Evolutionary conservation across 2,113 vertebrate genomes (phyloP).

Genomic region (Narcine bancroftii): DNA sequence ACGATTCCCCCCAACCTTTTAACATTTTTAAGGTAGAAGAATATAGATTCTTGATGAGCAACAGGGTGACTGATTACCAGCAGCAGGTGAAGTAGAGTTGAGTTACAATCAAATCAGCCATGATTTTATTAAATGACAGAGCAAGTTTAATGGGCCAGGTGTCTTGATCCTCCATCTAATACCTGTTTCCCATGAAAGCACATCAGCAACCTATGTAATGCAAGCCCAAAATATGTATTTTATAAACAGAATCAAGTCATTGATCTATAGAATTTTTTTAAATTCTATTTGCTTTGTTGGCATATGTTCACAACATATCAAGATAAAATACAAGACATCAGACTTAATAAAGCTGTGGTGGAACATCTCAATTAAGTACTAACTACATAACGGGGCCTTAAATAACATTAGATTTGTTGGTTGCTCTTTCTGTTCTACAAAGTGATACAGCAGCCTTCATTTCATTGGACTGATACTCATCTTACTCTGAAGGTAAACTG

Average conservation of each 20-base stretch:
- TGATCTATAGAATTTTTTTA: neutral
- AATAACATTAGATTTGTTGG: neutral
- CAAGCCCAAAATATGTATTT: neutral
- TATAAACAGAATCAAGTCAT: neutral
- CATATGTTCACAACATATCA: neutral
- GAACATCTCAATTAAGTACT: neutral
- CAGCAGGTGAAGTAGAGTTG: too few relatives aligned
- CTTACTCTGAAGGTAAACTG: too few relatives aligned
- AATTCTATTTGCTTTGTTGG: neutral
- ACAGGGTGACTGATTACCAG: too few relatives aligned
- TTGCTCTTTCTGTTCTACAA: neutral
- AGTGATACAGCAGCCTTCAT: neutral
- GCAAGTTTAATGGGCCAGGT: too few relatives aligned
- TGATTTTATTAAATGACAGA: too few relatives aligned
- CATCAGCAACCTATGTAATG: neutral
- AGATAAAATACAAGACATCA: neutral
- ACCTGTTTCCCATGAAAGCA: neutral
- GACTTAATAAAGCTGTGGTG: neutral
- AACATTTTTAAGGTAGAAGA: too few relatives aligned
- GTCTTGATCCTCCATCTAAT: too few relatives aligned
- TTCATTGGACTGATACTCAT: neutral
- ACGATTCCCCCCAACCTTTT: too few relatives aligned
- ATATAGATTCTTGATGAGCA: too few relatives aligned
- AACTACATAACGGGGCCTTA: neutral
- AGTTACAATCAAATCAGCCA: too few relatives aligned